Base-by-base conservation (phyloP, 2,113 vertebrate species). In the Chitala chitala region DNA sequence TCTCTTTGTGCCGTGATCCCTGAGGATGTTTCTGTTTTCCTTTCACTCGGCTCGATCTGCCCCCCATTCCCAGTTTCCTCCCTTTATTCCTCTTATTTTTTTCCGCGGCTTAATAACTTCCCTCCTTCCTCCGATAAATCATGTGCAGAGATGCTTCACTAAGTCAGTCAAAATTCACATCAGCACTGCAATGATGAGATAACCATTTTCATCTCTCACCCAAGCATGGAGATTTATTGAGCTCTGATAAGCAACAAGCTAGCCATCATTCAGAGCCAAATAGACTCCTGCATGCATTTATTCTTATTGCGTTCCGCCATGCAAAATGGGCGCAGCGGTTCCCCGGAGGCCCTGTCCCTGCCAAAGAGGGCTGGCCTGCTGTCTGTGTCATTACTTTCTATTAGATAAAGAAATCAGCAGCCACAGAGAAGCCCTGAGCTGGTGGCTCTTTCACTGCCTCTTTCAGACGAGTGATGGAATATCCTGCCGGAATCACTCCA, bases 161-260 rank as follows among this genome's bases (percentile, higher is more conserved):
- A 87, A 85, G 83, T 82, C 85, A 78, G 90, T 88, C 88, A 83
- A 82, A 88, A 85, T 89, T 86, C 84, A 59, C 89, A 81, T 86
- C 87, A 87, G 89, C 87, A 87, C 92, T 90, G 92, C 89, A 86
- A 72, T 88, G 88, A 90, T 84, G 89, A 88, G 93, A 93, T 90
- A 93, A 93, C 79, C 86, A 83, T 84, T 91, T 91, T 88, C 90
- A 88, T 94, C 92, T 92, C 89, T 86, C 83, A 83, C 88, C 86
- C 89, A 91, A 91, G 88, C 87, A 86, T 88, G 89, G 91, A 94
- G 91, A 94, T 94, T 93, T 93, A 95, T 93, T 88, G 89, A 84
- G 87, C 90, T 89, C 87, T 86, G 89, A 92, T 92, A 92, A 92
- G 92, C 91, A 87, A 78, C 86, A 78, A 90, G 87, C 84, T 85